Percentiles rank a stretch among this genome's conserved stretches.
phyloP scores from a whole-genome alignment of 2,888 invertebrate genomes.

The Leistus spinibarbis region DNA sequence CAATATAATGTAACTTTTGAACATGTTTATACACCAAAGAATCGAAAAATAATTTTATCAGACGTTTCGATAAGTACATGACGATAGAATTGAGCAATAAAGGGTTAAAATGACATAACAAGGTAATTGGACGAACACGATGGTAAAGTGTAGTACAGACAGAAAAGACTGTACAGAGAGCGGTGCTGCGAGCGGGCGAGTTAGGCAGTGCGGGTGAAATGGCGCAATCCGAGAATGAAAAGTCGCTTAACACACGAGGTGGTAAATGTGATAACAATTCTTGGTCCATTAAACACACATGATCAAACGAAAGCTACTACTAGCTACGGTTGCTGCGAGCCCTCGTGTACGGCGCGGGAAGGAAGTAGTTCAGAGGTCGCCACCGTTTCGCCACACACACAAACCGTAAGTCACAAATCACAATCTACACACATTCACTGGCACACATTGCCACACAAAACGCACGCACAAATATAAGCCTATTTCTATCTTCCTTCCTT shows the following conservation, averaged over 20 bases:
- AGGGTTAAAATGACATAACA: background rate
- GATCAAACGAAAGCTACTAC: slow-evolving; percentile 15
- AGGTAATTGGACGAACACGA: background rate
- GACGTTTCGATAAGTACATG: no score
- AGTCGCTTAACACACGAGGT: slow-evolving; percentile 19
- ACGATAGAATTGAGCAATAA: background rate
- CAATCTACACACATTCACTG: background rate
- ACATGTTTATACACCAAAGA: no score
- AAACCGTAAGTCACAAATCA: slow-evolving; percentile 27
- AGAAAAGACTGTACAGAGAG: background rate
- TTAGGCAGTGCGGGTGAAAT: slow-evolving; percentile 8
- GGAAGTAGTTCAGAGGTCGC: slow-evolving; percentile 10
- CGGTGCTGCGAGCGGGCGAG: background rate
- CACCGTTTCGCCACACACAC: slow-evolving; percentile 12
- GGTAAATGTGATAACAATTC: slow-evolving; percentile 23
- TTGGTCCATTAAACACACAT: slow-evolving; percentile 33
- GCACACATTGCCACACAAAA: no score
- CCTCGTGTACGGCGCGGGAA: background rate
- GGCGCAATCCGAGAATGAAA: slow-evolving; percentile 16
- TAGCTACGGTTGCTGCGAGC: background rate
- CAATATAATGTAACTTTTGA: no score
- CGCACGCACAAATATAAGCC: background rate
- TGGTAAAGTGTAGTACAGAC: background rate
- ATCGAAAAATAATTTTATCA: no score
- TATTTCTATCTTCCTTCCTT: background rate